phyloP scores from a whole-genome alignment of 2,888 invertebrate species.

The Chaitophorus viminalis region DNA sequence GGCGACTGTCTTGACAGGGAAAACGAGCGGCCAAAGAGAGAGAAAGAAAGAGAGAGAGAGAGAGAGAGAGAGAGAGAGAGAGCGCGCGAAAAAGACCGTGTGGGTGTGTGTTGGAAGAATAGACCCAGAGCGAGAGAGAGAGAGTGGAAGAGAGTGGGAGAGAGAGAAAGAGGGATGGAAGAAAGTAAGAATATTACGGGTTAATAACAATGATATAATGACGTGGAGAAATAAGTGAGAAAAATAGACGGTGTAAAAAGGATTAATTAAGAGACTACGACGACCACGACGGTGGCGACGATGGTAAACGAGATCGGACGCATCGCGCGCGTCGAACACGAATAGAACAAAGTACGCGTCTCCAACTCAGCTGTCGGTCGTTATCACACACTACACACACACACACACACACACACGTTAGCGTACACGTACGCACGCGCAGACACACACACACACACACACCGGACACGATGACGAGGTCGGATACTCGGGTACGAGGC shows the following conservation, averaged over 20 bases:
- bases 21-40: too few relatives aligned
- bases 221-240: not conserved
- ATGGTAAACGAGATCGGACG: slow-evolving; percentile 29
- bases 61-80: not conserved
- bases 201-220: not conserved
- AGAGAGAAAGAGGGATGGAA: too few relatives aligned
- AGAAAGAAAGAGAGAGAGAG: not conserved
- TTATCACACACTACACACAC: slow-evolving; percentile 15
- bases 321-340: slow-evolving; percentile 45
- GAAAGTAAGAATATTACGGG: not conserved
- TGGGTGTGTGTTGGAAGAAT: not conserved
- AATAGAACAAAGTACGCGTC: slow-evolving; percentile 22
- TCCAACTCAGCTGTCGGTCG: slow-evolving; percentile 30
- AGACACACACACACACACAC: not conserved
- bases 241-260: not conserved
- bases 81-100: not conserved
- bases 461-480: not conserved
- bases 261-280: not conserved
- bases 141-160: too few relatives aligned
- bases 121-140: too few relatives aligned
- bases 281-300: not conserved
- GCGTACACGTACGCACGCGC: not conserved
- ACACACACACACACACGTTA: not conserved
- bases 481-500: not conserved
- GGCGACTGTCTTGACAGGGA: too few relatives aligned